A percentile compares a stretch with the other conserved stretches of the same genome.
Evolutionary conservation across 2,113 vertebrate species (phyloP).

Genomic region (Cyrtonyx montezumae): DNA sequence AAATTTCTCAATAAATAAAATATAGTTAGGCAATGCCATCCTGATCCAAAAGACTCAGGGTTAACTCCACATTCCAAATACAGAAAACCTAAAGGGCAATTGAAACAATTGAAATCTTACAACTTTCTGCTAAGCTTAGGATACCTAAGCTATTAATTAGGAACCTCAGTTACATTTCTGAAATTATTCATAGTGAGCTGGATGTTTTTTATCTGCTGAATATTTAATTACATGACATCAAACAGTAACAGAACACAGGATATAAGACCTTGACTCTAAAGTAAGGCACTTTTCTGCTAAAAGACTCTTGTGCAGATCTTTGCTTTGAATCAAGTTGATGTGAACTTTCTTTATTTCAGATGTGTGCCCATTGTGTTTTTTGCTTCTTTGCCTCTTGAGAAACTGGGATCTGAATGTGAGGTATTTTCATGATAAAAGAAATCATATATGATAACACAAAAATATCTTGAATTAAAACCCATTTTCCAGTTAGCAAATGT

Average conservation of each 20-base stretch:
- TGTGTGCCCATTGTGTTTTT: fast-evolving
- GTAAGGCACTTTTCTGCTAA: not conserved
- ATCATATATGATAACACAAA: not conserved
- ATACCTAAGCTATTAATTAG: not conserved
- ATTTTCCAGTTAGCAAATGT: not conserved
- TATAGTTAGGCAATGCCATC: not conserved
- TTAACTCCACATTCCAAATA: not conserved
- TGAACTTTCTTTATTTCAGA: not conserved
- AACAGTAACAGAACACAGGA: not conserved
- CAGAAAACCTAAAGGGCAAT: not conserved
- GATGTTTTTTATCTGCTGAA: not conserved
- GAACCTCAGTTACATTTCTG: not conserved
- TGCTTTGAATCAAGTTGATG: not conserved
- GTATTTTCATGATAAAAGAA: not conserved
- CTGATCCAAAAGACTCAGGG: not conserved
- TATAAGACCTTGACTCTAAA: not conserved
- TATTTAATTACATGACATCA: not conserved
- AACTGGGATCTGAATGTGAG: not conserved
- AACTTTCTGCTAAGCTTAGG: not conserved
- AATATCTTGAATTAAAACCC: not conserved
- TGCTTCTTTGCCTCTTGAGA: not conserved
- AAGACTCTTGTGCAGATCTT: not conserved
- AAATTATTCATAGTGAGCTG: not conserved
- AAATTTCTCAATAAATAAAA: not conserved
- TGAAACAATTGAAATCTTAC: not conserved